These are phyloP conservation scores for Stegodyphus dumicola DNA, from an alignment of 1,140 invertebrate species.

Conservation along the genomic window DNA sequence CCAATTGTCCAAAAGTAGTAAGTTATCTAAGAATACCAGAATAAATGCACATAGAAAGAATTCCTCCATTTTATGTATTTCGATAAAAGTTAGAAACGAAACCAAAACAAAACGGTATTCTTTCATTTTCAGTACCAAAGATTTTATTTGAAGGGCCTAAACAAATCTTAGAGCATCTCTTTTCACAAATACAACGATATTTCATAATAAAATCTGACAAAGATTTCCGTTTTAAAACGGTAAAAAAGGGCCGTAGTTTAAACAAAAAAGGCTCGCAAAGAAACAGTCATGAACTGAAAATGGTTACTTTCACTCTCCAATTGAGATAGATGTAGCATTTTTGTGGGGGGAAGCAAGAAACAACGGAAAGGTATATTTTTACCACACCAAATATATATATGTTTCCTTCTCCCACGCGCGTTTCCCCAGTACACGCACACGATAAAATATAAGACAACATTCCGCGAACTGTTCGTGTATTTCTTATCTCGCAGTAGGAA, in stretches of 20 bases:
- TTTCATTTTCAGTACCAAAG: no score
- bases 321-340: slow-evolving; percentile 56
- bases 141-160: no score
- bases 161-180: slow-evolving; percentile 22
- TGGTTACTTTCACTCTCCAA: slow-evolving; percentile 54
- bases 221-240: slow-evolving; percentile 38
- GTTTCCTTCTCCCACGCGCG: slow-evolving; percentile 41
- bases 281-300: slow-evolving; percentile 60
- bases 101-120: no score
- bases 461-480: slow-evolving; percentile 52
- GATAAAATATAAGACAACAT: slow-evolving; percentile 59
- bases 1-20: no score
- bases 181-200: slow-evolving; percentile 36
- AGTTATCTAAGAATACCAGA: no score
- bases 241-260: neutral
- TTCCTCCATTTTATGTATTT: no score
- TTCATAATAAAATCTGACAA: slow-evolving; percentile 54
- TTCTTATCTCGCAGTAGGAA: slow-evolving; percentile 44
- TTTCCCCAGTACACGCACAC: neutral
- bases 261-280: neutral
- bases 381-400: slow-evolving; percentile 56
- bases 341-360: slow-evolving; percentile 6
- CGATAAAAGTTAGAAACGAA: no score
- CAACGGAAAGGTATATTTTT: slow-evolving; percentile 46
- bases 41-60: no score